Evolutionary conservation across 1,140 invertebrate species (phyloP), one percentile per base, ranked within the genome.

Genomic region (Drepana arcuata): DNA sequence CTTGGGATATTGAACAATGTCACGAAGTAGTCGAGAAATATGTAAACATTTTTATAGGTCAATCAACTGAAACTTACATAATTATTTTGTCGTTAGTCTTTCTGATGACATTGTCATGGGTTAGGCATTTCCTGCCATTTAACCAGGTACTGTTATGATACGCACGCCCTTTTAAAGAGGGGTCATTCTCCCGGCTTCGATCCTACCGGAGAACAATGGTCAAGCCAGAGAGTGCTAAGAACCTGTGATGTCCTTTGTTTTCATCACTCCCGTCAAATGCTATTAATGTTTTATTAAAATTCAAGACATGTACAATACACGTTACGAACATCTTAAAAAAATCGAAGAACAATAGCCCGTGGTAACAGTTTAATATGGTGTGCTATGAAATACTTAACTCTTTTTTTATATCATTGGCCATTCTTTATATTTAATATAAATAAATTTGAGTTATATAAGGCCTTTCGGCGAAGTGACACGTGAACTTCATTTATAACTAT

Each of bases 231-330:
- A 67, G 57, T 51, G 64, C 48, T 48, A 55, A 52, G 58, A 72
- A 63, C 59, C 53, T 51, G 47, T 34, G 46, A 34, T 41, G 34
- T 60, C 58, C 67, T 80, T 80, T 80, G 67, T 80, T 70, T 72
- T 63, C 46, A 57, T 59, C 48, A 53, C 34, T 54, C 36, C 34
- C 51, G 48, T 44, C 41, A 37, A 44, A 43, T 26, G 18, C 4
- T 21, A 4, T 42, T 70, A 78, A 80, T 69, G 48, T 42, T 47
- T 41, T 65, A 74, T 80, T 69, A 74, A 74, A 74, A 81, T 81
- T 81, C 77, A 55, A 63, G 21, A 32, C 64, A 45, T 68, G 71
- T 71, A n/a, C n/a, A n/a, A n/a, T n/a, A n/a, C n/a, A n/a, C n/a
- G n/a, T n/a, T n/a, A n/a, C n/a, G n/a, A n/a, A n/a, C n/a, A n/a